Evolutionary conservation across 2,113 vertebrate species (phyloP), one percentile per base, ranked within the genome.

Genomic region (Oxyura jamaicensis): DNA sequence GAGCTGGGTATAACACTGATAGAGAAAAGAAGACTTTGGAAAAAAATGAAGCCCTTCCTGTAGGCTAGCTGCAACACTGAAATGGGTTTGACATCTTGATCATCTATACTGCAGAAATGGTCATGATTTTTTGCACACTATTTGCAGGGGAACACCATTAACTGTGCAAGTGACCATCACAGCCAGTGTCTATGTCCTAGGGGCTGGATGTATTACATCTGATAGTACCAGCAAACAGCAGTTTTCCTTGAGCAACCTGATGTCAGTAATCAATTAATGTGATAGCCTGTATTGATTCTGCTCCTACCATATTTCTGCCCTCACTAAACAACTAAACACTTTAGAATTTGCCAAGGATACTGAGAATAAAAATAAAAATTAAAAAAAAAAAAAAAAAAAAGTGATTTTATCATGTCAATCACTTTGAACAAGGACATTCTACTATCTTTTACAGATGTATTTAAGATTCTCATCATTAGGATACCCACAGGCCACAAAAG

Each of bases 291-390:
- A 78, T 20, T 86, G 89, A 91, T 91, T 93, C 11, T 50, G 36
- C 15, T 58, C 46, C 14, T 65, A 79, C 66, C 11, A 3, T 60
- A 68, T 82, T 88, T 86, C 69, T 90, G 14, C 46, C 56, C n/a
- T 48, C 15, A 29, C 48, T 78, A 71, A 82, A 85, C 22, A 77
- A 29, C 48, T 78, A 71, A 82, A 85, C 22, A 77, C 29, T 80
- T 83, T 68, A 77, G 83, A 91, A 88, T 60, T 87, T 69, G 56
- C 17, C 42, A 82, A 72, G 68, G n/a, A 60, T 82, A 67, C 6
- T 12, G 20, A 63, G 28, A 35, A 8, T 4, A 9, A n/a, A 16
- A 53, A 25, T 26, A 41, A 42, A n/a, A 68, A 46, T n/a, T n/a
- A n/a, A n/a, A 62, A 25, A 48, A 48, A 42, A 62, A 36, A 52